Percentiles rank a stretch among this genome's conserved stretches.
Conservation (phyloP, 1,140 invertebrate species). For the Phocides pigmalion region DNA sequence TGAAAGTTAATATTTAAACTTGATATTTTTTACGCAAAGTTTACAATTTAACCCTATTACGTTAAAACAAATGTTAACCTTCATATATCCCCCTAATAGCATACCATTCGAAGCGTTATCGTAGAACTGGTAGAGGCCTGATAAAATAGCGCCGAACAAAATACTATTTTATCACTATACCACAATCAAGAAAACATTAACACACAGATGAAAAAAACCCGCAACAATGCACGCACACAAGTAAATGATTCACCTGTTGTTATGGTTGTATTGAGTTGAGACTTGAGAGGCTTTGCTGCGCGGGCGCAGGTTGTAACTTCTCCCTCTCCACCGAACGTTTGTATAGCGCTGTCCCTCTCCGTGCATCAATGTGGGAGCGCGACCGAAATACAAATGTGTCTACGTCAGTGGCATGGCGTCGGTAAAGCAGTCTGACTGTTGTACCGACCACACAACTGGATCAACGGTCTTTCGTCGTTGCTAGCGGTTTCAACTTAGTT, state of each 20-base stretch:
- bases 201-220: slow-evolving; percentile 52
- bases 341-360: slow-evolving; percentile 48
- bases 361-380: slow-evolving; percentile 39
- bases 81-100: slow-evolving; percentile 40
- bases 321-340: slow-evolving; percentile 53
- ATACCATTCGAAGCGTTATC: slow-evolving; percentile 53
- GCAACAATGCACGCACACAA: slow-evolving; percentile 66
- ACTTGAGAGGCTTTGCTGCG: slow-evolving; percentile 66
- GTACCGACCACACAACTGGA: slow-evolving; percentile 74
- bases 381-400: slow-evolving; percentile 45
- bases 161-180: slow-evolving; percentile 74
- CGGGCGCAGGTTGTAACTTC: slow-evolving; percentile 71
- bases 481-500: slow-evolving; percentile 78
- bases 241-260: slow-evolving; percentile 74
- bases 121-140: slow-evolving; percentile 44
- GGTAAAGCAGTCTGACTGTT: slow-evolving; percentile 72
- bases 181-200: slow-evolving; percentile 67
- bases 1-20: neutral
- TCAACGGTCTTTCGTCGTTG: slow-evolving; percentile 77
- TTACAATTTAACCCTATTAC: neutral
- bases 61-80: neutral
- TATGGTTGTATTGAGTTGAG: slow-evolving; percentile 58
- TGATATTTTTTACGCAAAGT: neutral
- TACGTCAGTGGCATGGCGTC: slow-evolving; percentile 53
- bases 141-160: slow-evolving; percentile 64